Evolutionary conservation across 2,797 vertebrate species (phyloP), one percentile per base, ranked within the genome.

Genomic region (Liasis olivaceus): DNA sequence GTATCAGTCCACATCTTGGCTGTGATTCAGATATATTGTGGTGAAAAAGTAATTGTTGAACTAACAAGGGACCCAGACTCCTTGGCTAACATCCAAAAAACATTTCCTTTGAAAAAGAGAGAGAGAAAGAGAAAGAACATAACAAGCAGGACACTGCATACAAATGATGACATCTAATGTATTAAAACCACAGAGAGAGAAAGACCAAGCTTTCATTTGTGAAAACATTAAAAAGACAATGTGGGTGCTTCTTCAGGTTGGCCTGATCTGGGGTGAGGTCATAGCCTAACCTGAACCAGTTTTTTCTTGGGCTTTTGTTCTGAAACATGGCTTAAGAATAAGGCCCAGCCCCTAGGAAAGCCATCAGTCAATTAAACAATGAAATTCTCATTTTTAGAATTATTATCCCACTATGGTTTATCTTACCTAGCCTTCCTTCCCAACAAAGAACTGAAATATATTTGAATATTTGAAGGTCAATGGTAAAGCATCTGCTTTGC

Each of bases 1-100:
- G 94, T 96, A 95, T 96, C 96, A 97, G 97, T 98, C 96, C 96
- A 96, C 95, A 96, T 96, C 95, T 97, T 98, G 98, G 97, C 97
- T 2, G 95, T 96, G 93, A 93, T 93, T 97, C 97, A 98, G 96
- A 96, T 97, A 97, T 98, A 97, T 97, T 98, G 97, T 98, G 97
- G 97, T 9, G 96, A 97, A 97, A 97, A 98, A 98, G 97, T 97
- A 98, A 98, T 98, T 98, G 97, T 97, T 97, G 97, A 98, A 97
- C 97, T 97, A 98, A 97, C 96, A 92, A 97, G 97, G 97, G 97
- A 98, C 96, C 96, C 96, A 97, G 98, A 97, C 97, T 97, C 94
- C 94, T 94, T 98, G 98, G 98, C 97, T 97, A 94, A 93, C 96
- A 72, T 97, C 97, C 98, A 98, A 97, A 97, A 97, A 98, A 97